Conservation (phyloP, 2,113 vertebrate species). For the Gnathonemus echidnorhynchus region DNA sequence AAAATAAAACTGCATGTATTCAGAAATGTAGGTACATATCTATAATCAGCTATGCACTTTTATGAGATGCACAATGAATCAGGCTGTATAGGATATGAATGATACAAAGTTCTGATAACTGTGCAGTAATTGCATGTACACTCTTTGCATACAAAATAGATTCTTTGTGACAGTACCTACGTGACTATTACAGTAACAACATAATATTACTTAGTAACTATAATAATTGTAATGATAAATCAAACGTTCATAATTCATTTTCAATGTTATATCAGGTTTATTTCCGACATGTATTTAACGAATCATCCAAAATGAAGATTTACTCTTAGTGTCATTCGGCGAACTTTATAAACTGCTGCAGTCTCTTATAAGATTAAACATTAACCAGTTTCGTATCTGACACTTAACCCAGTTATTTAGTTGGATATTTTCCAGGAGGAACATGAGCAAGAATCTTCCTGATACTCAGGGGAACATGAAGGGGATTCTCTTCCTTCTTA, state of each 20-base stretch:
- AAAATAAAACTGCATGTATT: slow-evolving; percentile 9
- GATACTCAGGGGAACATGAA: background rate
- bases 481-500: background rate
- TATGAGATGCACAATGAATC: background rate
- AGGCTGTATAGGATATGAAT: background rate
- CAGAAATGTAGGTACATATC: background rate
- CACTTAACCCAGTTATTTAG: slow-evolving; percentile 1
- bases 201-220: background rate
- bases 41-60: background rate
- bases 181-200: background rate
- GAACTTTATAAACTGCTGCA: background rate
- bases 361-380: background rate
- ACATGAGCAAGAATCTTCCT: background rate
- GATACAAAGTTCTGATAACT: background rate
- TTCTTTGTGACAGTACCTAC: background rate
- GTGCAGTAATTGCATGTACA: background rate
- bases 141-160: background rate
- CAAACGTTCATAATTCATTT: background rate
- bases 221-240: background rate
- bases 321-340: background rate
- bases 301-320: background rate
- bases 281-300: background rate
- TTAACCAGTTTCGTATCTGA: background rate
- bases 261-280: background rate
- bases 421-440: background rate